Base-by-base conservation (phyloP, 2,797 vertebrate species). In the Trachops cirrhosus region DNA sequence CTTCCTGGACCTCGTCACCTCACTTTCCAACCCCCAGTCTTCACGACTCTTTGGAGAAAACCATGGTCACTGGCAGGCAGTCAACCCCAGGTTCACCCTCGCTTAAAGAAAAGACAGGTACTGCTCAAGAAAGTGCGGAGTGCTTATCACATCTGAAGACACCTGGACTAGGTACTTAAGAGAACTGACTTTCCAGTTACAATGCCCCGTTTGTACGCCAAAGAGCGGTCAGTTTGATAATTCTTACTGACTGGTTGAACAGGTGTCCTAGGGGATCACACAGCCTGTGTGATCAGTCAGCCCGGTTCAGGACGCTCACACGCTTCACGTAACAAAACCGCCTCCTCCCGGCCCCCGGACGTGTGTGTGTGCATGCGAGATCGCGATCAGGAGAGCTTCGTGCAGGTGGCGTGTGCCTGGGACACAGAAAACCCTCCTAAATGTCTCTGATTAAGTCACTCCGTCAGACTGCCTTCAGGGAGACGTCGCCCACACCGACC, bases 181-280 rank as follows among this genome's bases (percentile, higher is more conserved):
- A 86, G 26, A 82, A 88, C 82, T 75, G 86, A 64, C 50, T 87
- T 96, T 37, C 70, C 52, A 64, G 57, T 54, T 85, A 75, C 89
- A 68, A 93, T 32, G 34, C 16, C 52, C n/a, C 82, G 29, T 87
- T 46, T 89, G 11, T 59, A 74, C 37, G 21, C 1, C 46, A 54
- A 19, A 32, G 41, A 54, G 70, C 18, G 34, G 24, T 73, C 64
- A 52, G 34, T 78, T 75, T 32, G 44, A 79, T 70, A 59, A 88
- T 68, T 44, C 54, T 90, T 92, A 41, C n/a, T 34, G 88, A 83
- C 14, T 79, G 7, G 62, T 41, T 75, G 34, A 71, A 67, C 39
- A 86, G 39, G 39, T 85, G 39, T 39, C 50, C 64, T 1, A 18
- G 26, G 32, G 39, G 22, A 41, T 3, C 41, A 18, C 39, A 59